Conservation (phyloP, 1,140 invertebrate genomes). For the Dolichoris vasculosae region DNA sequence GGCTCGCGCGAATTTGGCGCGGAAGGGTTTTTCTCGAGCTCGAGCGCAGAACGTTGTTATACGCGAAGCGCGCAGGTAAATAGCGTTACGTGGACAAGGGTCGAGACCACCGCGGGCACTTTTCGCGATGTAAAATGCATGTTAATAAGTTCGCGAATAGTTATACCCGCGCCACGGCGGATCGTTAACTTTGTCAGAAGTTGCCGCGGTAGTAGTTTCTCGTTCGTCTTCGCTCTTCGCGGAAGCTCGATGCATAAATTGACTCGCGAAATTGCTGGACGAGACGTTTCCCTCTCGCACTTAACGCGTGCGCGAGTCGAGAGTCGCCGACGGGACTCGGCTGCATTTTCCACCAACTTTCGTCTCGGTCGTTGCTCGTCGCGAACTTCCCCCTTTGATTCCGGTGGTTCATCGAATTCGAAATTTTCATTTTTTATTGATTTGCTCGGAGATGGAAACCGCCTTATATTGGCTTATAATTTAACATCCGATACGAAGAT, state of each 20-base stretch:
- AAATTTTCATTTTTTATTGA: not conserved
- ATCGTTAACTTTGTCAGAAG: conserved; percentile 33
- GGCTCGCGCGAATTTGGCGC: not conserved
- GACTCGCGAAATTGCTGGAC: conserved; percentile 29
- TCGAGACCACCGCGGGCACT: not conserved
- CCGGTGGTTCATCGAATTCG: no score
- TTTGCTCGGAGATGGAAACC: not conserved
- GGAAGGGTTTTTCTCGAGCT: not conserved
- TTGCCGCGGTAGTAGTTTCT: conserved; percentile 9
- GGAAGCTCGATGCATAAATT: not conserved
- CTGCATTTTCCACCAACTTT: not conserved
- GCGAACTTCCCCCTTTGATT: no score
- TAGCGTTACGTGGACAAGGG: conserved; percentile 36
- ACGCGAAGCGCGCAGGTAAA: conserved; percentile 33
- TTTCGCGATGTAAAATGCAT: conserved; percentile 40
- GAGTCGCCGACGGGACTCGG: not conserved
- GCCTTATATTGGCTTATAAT: not conserved
- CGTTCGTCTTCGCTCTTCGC: conserved; percentile 7
- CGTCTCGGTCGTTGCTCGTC: not conserved
- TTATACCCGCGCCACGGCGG: not conserved
- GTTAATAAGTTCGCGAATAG: conserved; percentile 43
- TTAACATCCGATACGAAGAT: not conserved
- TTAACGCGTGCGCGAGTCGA: not conserved
- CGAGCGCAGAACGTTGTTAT: conserved; percentile 18
- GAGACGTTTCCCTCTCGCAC: not conserved